phyloP scores from a whole-genome alignment of 2,797 vertebrate species.

The Chloroceryle amazona region DNA sequence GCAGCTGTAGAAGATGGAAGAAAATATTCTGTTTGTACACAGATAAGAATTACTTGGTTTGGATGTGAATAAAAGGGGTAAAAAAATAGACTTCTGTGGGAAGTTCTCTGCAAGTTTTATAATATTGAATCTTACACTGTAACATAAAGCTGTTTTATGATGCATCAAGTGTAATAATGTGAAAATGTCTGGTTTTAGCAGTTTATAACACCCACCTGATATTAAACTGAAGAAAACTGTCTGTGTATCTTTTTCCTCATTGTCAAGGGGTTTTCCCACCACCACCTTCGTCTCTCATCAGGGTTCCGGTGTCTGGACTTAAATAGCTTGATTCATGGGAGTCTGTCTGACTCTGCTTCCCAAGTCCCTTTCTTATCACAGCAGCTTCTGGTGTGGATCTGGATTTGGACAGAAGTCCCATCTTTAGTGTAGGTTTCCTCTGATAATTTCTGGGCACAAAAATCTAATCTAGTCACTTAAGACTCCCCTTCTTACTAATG shows the following conservation, averaged over 20 bases:
- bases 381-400: neutral
- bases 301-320: neutral
- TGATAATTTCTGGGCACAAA: neutral
- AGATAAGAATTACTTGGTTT: neutral
- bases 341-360: neutral
- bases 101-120: constrained; percentile 66
- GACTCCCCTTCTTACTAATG: neutral
- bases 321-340: neutral
- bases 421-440: neutral
- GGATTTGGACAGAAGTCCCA: neutral
- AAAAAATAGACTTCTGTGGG: constrained; percentile 36
- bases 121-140: constrained; percentile 67
- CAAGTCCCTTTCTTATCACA: neutral
- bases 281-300: neutral
- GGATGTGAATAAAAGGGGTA: constrained; percentile 36
- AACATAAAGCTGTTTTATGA: constrained; percentile 64
- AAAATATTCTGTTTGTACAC: constrained; percentile 6
- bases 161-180: constrained; percentile 74
- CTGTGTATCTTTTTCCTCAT: neutral
- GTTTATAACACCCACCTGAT: constrained; percentile 53
- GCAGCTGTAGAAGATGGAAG: constrained; percentile 10
- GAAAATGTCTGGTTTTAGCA: constrained; percentile 71
- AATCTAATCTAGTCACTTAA: neutral
- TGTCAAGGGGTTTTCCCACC: neutral
- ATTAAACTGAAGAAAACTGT: constrained; percentile 72